Evolutionary conservation across 2,113 vertebrate species (phyloP).

Genomic region (Zosterops lateralis): DNA sequence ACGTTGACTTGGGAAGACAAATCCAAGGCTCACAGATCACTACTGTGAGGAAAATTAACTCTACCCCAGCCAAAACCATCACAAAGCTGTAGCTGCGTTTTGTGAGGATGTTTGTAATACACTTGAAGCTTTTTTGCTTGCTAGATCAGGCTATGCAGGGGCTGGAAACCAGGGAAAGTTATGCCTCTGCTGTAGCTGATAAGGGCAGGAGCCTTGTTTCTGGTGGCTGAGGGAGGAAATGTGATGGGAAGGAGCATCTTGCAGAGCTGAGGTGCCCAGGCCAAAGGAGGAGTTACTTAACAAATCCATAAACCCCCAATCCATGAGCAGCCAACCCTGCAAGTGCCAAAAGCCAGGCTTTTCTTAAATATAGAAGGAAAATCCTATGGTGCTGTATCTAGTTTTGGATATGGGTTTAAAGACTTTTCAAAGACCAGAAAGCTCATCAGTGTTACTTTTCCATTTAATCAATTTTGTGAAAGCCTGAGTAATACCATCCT

Average conservation of each 20-base stretch:
- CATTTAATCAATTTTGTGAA: not conserved
- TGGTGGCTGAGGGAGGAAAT: not conserved
- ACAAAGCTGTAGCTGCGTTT: not conserved
- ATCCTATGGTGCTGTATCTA: not conserved
- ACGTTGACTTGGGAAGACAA: not conserved
- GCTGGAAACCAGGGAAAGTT: not conserved
- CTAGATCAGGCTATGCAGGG: not conserved
- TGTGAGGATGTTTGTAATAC: not conserved
- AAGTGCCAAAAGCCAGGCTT: not conserved
- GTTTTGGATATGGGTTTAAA: not conserved
- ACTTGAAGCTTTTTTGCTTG: not conserved
- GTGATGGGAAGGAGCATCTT: not conserved
- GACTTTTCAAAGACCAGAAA: not conserved
- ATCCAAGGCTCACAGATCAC: not conserved
- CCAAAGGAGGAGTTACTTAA: not conserved
- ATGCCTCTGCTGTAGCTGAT: not conserved
- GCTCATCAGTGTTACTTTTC: not conserved
- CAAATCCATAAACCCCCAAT: not conserved
- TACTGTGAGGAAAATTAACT: not conserved
- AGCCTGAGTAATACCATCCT: not conserved
- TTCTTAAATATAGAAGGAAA: not conserved
- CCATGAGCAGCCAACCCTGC: not conserved
- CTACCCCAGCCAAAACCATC: not conserved
- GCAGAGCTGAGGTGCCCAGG: not conserved
- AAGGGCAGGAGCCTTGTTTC: not conserved